Evolutionary conservation across 2,797 vertebrate species (phyloP).

Genomic region (Zenarchopterus dispar): DNA sequence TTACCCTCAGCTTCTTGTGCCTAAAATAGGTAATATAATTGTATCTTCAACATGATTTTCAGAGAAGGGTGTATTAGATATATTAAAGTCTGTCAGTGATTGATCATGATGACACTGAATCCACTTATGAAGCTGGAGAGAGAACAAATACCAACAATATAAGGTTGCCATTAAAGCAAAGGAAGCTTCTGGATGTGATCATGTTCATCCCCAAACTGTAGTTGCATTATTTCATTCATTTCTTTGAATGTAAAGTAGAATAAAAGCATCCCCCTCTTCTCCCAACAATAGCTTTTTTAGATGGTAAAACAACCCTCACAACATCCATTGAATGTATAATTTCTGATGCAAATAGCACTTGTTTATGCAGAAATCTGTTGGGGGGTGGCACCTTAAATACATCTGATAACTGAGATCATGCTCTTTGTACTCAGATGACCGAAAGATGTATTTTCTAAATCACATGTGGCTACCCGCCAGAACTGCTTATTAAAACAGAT

Average conservation of each 20-base stretch:
- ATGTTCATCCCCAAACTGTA: not conserved
- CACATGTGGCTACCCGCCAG: slow-evolving; percentile 26
- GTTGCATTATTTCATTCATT: not conserved
- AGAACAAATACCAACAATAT: no score
- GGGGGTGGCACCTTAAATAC: not conserved
- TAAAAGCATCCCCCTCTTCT: not conserved
- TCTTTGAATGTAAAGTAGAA: not conserved
- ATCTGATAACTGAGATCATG: slow-evolving; percentile 15
- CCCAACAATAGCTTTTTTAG: not conserved
- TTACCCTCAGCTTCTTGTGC: no score
- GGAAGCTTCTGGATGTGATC: not conserved
- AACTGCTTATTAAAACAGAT: slow-evolving; percentile 44
- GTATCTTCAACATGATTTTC: no score
- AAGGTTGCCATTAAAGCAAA: not conserved
- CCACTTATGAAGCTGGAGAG: no score
- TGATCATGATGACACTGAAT: no score
- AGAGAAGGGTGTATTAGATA: slow-evolving; percentile 2
- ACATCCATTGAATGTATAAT: slow-evolving; percentile 7
- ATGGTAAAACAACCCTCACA: not conserved
- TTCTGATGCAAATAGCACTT: not conserved
- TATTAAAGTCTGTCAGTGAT: no score
- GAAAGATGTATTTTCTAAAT: slow-evolving; percentile 46
- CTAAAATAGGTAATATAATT: no score
- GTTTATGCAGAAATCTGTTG: slow-evolving; percentile 4
- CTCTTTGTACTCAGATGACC: slow-evolving; percentile 37